A percentile compares a stretch with the other conserved stretches of the same genome.
Evolutionary conservation across 1,140 invertebrate species (phyloP).

Genomic region (Oryzaephilus surinamensis): DNA sequence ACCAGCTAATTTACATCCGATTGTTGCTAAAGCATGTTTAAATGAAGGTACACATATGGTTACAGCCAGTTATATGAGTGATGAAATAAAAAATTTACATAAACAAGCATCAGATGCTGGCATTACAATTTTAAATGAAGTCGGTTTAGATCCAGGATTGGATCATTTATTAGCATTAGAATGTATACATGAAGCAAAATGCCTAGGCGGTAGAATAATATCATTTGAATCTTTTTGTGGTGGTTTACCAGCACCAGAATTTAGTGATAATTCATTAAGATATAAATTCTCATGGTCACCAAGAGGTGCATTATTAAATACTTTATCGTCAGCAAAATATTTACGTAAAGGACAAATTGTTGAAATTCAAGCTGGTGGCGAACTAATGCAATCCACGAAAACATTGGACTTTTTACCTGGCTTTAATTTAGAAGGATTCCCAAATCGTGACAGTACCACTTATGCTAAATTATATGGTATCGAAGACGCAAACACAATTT

Average conservation of each 20-base stretch:
- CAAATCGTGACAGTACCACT: constrained; percentile 88
- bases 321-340: constrained; percentile 74
- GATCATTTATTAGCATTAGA: constrained; percentile 96
- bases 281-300: constrained; percentile 99
- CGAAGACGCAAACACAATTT: constrained; percentile 71
- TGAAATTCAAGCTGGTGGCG: constrained; percentile 82
- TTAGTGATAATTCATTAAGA: constrained; percentile 83
- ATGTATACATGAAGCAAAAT: constrained; percentile 79
- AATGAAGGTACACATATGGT: constrained; percentile 81
- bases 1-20: constrained; percentile 83
- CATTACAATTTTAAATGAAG: constrained; percentile 85
- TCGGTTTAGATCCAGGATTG: constrained; percentile 93
- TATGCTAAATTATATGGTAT: constrained; percentile 85
- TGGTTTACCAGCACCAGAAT: constrained; percentile 89
- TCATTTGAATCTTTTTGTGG: constrained; percentile 97
- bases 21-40: constrained; percentile 81
- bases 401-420: constrained; percentile 87
- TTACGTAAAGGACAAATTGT: constrained; percentile 75
- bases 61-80: constrained; percentile 89
- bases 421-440: constrained; percentile 92
- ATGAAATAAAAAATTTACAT: constrained; percentile 71
- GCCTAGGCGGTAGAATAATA: constrained; percentile 70
- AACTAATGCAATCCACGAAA: constrained; percentile 68
- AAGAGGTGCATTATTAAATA: constrained; percentile 79
- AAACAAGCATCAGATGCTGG: constrained; percentile 70